Conservation (phyloP, 1,140 invertebrate species). For the Acromyrmex charruanus region DNA sequence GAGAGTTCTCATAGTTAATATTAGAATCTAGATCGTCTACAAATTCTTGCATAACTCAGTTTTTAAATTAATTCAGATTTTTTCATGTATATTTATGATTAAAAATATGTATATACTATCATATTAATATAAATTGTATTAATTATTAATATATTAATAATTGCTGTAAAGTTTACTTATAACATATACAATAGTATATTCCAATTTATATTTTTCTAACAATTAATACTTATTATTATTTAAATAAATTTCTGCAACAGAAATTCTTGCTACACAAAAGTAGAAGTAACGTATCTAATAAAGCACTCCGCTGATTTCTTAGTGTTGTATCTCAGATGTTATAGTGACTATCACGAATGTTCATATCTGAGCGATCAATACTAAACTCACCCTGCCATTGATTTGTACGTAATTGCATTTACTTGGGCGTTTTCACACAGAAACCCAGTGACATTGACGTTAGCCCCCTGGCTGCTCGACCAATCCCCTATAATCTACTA, state of each 20-base stretch:
- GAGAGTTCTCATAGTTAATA: neutral
- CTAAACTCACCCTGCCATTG: constrained; percentile 68
- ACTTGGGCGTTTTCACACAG: constrained; percentile 75
- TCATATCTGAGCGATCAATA: constrained; percentile 71
- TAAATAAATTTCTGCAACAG: neutral
- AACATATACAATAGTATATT: too few relatives aligned
- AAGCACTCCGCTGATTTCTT: neutral
- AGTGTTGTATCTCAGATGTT: neutral
- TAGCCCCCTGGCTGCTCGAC: constrained; percentile 64
- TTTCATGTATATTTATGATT: neutral
- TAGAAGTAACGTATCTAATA: neutral
- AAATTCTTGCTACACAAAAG: too few relatives aligned
- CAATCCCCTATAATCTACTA: constrained; percentile 56
- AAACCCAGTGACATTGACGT: constrained; percentile 80
- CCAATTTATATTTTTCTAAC: neutral
- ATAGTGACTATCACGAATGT: constrained; percentile 9
- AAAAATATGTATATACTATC: neutral
- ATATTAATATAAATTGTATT: too few relatives aligned
- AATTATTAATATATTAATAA: neutral
- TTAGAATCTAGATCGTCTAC: neutral
- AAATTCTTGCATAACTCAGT: neutral
- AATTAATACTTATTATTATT: neutral
- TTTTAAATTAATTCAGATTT: neutral
- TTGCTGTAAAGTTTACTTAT: neutral
- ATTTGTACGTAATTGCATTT: constrained; percentile 78